Base-by-base conservation (phyloP, 2,797 vertebrate genomes). In the Eleutherodactylus coqui region DNA sequence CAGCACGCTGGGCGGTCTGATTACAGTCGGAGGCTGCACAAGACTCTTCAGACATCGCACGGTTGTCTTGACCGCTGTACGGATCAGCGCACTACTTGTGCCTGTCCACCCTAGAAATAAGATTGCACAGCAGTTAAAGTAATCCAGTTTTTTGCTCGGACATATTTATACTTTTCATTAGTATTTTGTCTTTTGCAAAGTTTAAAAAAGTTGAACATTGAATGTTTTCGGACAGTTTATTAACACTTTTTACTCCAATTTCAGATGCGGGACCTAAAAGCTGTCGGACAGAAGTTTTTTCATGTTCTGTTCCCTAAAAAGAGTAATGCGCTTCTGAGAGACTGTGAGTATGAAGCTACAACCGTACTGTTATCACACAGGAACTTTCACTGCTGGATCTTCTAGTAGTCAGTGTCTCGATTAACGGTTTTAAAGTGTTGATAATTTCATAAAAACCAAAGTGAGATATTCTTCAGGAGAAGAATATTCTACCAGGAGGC, bases 261-360 rank as follows among this genome's bases (percentile, higher is more conserved):
- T 90, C 92, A 97, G 96, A 91, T 99, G 93, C 94, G 97, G 87
- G 97, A 99, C 89, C 92, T 99, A 87, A 97, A 96, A 86, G 97
- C 98, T 0, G 97, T 99, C 89, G 98, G 97, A 29, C 97, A 97
- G 89, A 99, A 99, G 90, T 99, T 99, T 93, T 89, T 98, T 88
- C 97, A 99, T 49, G 98, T 99, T 72, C 94, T 99, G 93, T 99
- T 99, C 76, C 98, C 98, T 0, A 97, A 96, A 91, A 96, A 97
- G 90, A 99, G 97, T 90, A 96, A 96, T 1, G 90, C 95, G 0
- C 95, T 99, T 73, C 94, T 99, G 87, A 94, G 97, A 93, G 98
- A 99, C 92, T 99, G 96, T 97, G 89, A 69, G 96, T 96, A 92
- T 81, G 8, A 7, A 62, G 17, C 32, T 58, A n/a, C 16, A 49